Evolutionary conservation across 2,888 invertebrate genomes (phyloP), one percentile per base, ranked within the genome.

Genomic region (Caenorhabditis virilis): DNA sequence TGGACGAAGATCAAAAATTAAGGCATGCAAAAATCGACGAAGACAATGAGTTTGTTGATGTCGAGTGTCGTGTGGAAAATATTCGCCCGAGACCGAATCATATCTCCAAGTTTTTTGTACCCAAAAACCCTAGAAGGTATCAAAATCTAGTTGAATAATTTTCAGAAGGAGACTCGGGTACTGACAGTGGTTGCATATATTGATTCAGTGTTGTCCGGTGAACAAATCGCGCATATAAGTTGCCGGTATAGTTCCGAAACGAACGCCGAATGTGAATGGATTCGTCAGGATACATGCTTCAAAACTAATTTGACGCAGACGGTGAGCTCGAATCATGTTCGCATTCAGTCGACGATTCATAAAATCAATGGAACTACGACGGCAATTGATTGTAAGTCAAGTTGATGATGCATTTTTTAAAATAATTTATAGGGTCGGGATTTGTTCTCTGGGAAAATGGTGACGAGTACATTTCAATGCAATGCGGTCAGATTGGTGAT

Each of bases 1-100:
- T 74, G 7, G 76, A 76, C 42, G 76, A 74, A 52, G 76, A 76
- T 56, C 76, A 76, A 53, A 76, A 76, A 42, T 51, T 76, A 43
- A 38, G 59, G n/a, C 76, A 76, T 46, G 73, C 73, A 2, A 55
- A 56, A n/a, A 68, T 76, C 30, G 70, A 71, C 38, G 74, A 76
- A 45, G 69, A 76, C 43, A 69, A 72, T 45, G 72, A 72, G 38
- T 76, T 72, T 45, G 76, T 76, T 3, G 76, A 76, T 50, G 76
- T 76, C 26, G 76, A 76, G 41, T 76, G 76, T 43, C 53, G 69
- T n/a, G 74, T 72, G 11, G 73, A 68, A 43, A 76, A 76, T 41
- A 63, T 72, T 43, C 36, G 51, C 16, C 67, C 63, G 7, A 49
- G 52, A 9, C 51, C 54, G 11, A 64, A 51, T 35, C 59, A 69